phyloP scores from a whole-genome alignment of 2,797 vertebrate species.

The Acipenser oxyrinchus region DNA sequence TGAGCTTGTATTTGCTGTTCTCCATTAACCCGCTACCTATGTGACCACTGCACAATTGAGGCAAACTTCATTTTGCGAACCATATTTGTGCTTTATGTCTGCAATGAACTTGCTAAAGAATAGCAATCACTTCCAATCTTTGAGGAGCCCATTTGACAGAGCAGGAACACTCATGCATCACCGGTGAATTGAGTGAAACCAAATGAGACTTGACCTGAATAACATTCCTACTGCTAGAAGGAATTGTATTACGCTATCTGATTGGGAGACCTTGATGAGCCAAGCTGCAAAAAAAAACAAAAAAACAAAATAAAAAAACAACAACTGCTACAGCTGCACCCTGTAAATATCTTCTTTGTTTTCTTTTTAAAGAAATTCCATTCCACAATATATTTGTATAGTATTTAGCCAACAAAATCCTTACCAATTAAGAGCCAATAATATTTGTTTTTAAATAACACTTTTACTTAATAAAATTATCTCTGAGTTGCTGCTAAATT shows the following conservation, averaged over 20 bases:
- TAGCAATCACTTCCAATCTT: slow-evolving; percentile 16
- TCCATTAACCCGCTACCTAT: slow-evolving; percentile 12
- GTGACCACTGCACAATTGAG: slow-evolving; percentile 19
- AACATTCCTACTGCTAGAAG: slow-evolving; percentile 8
- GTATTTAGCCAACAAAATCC: too few relatives aligned
- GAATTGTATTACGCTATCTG: slow-evolving; percentile 11
- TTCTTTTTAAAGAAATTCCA: too few relatives aligned
- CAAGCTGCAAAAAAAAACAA: background rate
- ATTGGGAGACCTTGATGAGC: slow-evolving; percentile 8
- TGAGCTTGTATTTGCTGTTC: slow-evolving; percentile 3
- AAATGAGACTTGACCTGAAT: slow-evolving; percentile 19
- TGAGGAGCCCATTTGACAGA: slow-evolving; percentile 12
- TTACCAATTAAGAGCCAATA: too few relatives aligned
- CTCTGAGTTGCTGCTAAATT: too few relatives aligned
- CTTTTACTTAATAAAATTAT: too few relatives aligned
- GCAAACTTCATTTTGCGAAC: slow-evolving; percentile 15
- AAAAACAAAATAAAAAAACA: background rate
- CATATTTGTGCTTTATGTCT: slow-evolving; percentile 16
- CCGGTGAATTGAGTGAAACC: slow-evolving; percentile 16
- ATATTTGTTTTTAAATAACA: too few relatives aligned
- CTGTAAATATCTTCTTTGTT: too few relatives aligned
- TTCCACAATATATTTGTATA: too few relatives aligned
- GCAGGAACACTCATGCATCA: slow-evolving; percentile 17
- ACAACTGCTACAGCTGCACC: background rate
- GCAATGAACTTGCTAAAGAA: slow-evolving; percentile 14